Evolutionary conservation across 2,113 vertebrate genomes (phyloP), one percentile per base, ranked within the genome.

Genomic region (Willisornis vidua): DNA sequence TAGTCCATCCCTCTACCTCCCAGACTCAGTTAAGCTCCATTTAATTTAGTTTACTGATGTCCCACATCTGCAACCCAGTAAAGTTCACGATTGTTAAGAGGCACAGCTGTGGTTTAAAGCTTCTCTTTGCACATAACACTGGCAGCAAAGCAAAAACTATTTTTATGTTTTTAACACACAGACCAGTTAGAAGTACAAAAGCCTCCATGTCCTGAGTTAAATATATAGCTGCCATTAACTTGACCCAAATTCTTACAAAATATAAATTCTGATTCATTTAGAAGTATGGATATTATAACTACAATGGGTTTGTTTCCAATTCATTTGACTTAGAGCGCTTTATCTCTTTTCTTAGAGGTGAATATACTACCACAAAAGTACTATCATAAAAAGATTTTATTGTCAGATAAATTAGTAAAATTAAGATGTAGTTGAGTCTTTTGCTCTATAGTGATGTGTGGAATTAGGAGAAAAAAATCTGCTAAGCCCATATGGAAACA

Each of bases 1-100:
- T 85, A 61, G 96, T 72, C 19, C 23, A 76, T 88, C 41, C 46
- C 28, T 68, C 43, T 82, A 92, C 67, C 37, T 77, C 95, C 87
- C 70, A 58, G 83, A 90, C 26, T 90, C 85, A 92, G 87, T 91
- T 87, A 90, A 96, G 70, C 81, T 90, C 85, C 65, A 72, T 93
- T 97, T 97, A 93, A 97, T 85, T 96, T 93, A 79, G 61, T 96
- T 97, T 89, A 92, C 66, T 85, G 70, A 97, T 49, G 78, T 92
- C 75, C 95, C 96, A 97, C 96, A 98, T 97, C 93, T 98, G 97
- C 88, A 96, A 90, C n/a, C 74, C 96, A 97, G 95, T 94, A 84
- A 97, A 97, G 90, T 97, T 97, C 97, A 96, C 85, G 96, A 96
- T 57, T 89, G 68, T 88, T 96, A 74, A 5, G 2, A 57, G 48